Evolutionary conservation across 2,888 invertebrate species (phyloP).

Genomic region (Boloria selene): DNA sequence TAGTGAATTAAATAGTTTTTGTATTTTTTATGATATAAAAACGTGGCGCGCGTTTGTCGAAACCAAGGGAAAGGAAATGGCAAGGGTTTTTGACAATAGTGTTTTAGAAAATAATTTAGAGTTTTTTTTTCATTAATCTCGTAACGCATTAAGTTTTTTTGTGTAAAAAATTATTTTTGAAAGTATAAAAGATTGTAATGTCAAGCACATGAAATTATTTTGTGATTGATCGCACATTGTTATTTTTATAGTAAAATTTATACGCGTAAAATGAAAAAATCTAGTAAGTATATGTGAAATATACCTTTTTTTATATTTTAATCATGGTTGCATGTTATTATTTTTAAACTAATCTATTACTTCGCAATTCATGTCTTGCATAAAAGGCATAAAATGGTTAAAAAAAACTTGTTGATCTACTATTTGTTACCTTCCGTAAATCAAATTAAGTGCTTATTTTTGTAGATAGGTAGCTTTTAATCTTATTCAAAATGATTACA

Average conservation of each 20-base stretch:
- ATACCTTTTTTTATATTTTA: too few relatives aligned
- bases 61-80: slow-evolving; percentile 49
- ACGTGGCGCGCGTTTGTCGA: slow-evolving; percentile 72
- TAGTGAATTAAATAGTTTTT: slow-evolving; percentile 67
- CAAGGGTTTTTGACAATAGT: slow-evolving; percentile 77
- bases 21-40: slow-evolving; percentile 52
- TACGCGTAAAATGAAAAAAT: not conserved
- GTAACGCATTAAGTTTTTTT: slow-evolving; percentile 66
- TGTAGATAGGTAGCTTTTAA: too few relatives aligned
- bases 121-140: slow-evolving; percentile 56
- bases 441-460: too few relatives aligned
- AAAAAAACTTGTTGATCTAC: too few relatives aligned
- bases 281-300: too few relatives aligned
- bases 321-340: too few relatives aligned
- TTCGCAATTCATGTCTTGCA: too few relatives aligned
- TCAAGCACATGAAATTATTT: slow-evolving; percentile 42
- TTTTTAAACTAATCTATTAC: too few relatives aligned
- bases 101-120: slow-evolving; percentile 78
- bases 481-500: too few relatives aligned
- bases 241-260: slow-evolving; percentile 4
- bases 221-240: slow-evolving; percentile 67
- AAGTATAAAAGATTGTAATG: slow-evolving; percentile 54
- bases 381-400: too few relatives aligned
- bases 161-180: slow-evolving; percentile 50
- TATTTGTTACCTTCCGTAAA: too few relatives aligned